Conservation (phyloP, 2,113 vertebrate genomes). For the Cynocephalus volans region DNA sequence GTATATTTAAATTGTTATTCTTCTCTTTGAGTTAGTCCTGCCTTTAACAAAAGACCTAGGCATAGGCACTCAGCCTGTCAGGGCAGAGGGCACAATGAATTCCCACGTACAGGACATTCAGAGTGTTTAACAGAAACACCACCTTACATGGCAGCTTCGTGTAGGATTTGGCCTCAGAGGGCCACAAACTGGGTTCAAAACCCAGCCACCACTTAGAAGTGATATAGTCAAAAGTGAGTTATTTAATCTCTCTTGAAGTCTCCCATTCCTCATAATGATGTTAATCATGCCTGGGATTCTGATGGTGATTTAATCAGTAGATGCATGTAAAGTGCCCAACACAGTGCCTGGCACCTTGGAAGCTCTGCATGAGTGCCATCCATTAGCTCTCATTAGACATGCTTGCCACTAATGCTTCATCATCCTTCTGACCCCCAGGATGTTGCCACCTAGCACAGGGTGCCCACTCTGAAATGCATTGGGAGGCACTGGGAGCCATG, state of each 20-base stretch:
- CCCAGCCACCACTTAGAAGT: background rate
- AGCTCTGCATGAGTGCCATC: background rate
- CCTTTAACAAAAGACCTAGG: background rate
- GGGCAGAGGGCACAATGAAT: fast-evolving
- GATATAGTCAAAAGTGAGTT: background rate
- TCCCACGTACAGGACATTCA: background rate
- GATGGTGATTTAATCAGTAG: background rate
- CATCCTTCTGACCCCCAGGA: background rate
- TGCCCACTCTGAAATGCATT: background rate
- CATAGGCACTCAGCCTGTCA: background rate
- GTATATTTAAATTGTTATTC: background rate
- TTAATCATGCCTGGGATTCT: background rate
- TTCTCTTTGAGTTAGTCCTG: background rate
- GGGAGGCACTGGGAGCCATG: background rate
- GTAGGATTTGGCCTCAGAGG: background rate
- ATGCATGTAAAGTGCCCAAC: background rate
- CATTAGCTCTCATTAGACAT: background rate
- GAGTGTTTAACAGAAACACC: background rate
- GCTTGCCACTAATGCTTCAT: background rate
- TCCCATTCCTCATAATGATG: background rate
- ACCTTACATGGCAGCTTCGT: background rate
- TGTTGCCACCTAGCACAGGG: background rate
- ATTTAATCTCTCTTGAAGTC: background rate
- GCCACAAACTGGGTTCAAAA: background rate
- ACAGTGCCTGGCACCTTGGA: background rate